Evolutionary conservation across 2,797 vertebrate species (phyloP).

Genomic region (Thunnus albacares): DNA sequence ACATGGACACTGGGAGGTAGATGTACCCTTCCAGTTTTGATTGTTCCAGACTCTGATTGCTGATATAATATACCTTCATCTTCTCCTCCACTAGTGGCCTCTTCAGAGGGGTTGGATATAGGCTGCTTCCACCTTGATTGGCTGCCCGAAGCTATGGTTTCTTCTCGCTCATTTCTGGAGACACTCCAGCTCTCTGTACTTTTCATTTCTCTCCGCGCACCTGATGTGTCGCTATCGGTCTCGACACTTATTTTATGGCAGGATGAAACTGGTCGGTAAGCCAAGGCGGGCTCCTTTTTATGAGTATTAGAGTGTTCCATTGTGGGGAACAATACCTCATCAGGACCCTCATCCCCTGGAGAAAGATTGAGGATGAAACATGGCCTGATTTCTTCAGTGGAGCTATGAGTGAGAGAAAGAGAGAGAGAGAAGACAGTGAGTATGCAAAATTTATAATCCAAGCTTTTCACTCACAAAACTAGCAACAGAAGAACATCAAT

Average conservation of each 20-base stretch:
- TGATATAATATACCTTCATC: background rate
- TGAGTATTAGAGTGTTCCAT: background rate
- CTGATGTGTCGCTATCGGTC: background rate
- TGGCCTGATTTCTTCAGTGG: constrained; percentile 45
- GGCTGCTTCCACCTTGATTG: constrained; percentile 19
- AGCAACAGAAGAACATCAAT: background rate
- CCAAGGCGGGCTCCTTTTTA: constrained; percentile 15
- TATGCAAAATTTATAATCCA: background rate
- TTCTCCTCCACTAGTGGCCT: constrained; percentile 11
- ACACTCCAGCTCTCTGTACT: constrained; percentile 6
- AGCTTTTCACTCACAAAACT: background rate
- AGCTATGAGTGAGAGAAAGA: constrained; percentile 46
- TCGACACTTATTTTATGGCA: constrained; percentile 18
- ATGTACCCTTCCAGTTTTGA: constrained; percentile 1
- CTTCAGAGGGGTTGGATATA: constrained; percentile 20
- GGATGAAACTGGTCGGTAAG: constrained; percentile 18
- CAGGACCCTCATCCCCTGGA: constrained; percentile 11
- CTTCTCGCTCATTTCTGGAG: constrained; percentile 15
- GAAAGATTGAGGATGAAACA: constrained; percentile 45
- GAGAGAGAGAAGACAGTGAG: constrained; percentile 5
- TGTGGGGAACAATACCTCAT: constrained; percentile 36
- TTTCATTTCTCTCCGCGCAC: constrained; percentile 20
- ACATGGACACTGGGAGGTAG: background rate
- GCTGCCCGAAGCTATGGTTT: constrained; percentile 20
- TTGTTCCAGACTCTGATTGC: constrained; percentile 5